Evolutionary conservation across 2,797 vertebrate species (phyloP).

Genomic region (Spinibarbus caldwelli): DNA sequence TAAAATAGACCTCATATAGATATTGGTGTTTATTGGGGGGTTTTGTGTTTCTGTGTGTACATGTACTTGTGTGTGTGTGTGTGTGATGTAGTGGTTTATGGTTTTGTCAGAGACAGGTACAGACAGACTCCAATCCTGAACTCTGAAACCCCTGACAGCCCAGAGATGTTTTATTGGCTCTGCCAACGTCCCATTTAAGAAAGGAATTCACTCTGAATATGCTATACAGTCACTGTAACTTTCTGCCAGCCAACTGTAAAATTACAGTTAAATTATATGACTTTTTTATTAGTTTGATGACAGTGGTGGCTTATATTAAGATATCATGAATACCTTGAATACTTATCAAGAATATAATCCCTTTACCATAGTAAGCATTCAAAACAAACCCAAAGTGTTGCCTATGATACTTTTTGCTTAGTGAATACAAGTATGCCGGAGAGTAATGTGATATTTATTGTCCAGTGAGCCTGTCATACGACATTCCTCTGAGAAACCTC

Average conservation of each 20-base stretch:
- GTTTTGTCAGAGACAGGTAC: constrained; percentile 58
- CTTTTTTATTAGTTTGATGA: neutral
- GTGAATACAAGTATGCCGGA: neutral
- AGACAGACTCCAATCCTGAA: constrained; percentile 54
- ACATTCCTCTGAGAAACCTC: constrained; percentile 23
- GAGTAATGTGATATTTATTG: neutral
- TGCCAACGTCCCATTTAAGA: neutral
- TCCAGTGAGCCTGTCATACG: constrained; percentile 4
- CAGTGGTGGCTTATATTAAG: neutral
- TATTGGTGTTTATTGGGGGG: neutral
- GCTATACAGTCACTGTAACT: neutral
- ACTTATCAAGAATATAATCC: neutral
- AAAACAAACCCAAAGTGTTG: neutral
- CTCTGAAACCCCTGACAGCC: constrained; percentile 22
- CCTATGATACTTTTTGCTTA: neutral
- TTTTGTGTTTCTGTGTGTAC: neutral
- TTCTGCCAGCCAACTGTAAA: neutral
- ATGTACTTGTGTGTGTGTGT: constrained; percentile 15
- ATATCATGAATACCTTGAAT: neutral
- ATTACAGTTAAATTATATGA: neutral
- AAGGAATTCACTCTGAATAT: constrained; percentile 5
- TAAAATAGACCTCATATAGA: neutral
- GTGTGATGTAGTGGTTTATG: constrained; percentile 41
- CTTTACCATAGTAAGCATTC: neutral
- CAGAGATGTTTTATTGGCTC: constrained; percentile 36